Evolutionary conservation across 1,140 invertebrate genomes (phyloP), one percentile per base, ranked within the genome.

Genomic region (Drosophila parvula): DNA sequence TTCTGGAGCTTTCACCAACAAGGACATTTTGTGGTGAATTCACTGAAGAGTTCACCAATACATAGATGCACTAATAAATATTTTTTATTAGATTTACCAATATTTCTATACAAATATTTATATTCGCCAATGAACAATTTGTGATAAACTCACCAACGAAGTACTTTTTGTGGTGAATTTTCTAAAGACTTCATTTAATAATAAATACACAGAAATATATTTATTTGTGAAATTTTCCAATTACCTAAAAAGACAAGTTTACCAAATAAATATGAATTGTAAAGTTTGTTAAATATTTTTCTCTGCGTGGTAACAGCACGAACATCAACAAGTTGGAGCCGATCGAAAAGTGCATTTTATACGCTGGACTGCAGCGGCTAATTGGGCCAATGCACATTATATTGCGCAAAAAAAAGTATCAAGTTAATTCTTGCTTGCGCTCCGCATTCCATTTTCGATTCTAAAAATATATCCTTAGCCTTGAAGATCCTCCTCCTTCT

Each of bases 381-480:
- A 86, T 85, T 81, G 77, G 78, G 81, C 82, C 81, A 85, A 79
- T 81, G 70, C 69, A 75, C 69, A 76, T 30, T 56, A 55, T 56
- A 58, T 38, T 55, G 34, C 51, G 38, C 43, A 44, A 16, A 38
- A 36, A 14, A 55, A 55, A 53, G 38, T 59, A 45, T 43, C 56
- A 47, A 78, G 50, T 51, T 56, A 61, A 55, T 62, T 55, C 68
- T 40, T 73, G 55, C 43, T 55, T 38, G 56, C n/a, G 43, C 40
- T 43, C 51, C 47, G 74, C 62, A 76, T 68, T 68, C 56, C 55
- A 63, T 62, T 63, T 62, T 28, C 7, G 12, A 22, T 47, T 65
- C 83, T 86, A 86, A 69, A 88, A 88, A 86, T 86, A 86, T 86
- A 86, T 86, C 79, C 79, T 88, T 69, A 77, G 51, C 78, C 81